Conservation (phyloP, 2,888 invertebrate genomes). For the Crematogaster levior region DNA sequence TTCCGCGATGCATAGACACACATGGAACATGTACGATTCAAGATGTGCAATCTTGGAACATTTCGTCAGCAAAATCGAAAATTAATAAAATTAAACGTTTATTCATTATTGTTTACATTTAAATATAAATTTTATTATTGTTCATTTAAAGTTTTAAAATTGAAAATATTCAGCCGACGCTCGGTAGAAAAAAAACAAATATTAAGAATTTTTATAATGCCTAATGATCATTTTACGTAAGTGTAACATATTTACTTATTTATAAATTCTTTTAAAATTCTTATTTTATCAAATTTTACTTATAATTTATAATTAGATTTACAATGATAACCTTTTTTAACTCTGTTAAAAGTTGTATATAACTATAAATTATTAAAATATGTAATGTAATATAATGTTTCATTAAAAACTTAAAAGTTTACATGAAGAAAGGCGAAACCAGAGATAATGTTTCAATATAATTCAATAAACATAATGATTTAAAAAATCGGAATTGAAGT, state of each 20-base stretch:
- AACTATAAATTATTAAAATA: neutral
- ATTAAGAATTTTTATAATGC: neutral
- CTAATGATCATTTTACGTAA: neutral
- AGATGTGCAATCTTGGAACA: neutral
- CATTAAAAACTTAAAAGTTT: conserved; percentile 7
- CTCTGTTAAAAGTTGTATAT: neutral
- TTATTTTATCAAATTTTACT: conserved; percentile 14
- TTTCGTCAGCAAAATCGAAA: neutral
- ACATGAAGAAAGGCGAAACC: neutral
- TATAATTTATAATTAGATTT: neutral
- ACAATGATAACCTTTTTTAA: neutral
- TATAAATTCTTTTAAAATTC: neutral
- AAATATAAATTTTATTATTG: neutral
- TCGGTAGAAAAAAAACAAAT: neutral
- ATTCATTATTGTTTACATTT: neutral
- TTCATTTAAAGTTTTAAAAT: neutral
- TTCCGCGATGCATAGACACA: conserved; percentile 19
- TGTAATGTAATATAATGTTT: neutral
- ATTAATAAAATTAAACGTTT: neutral
- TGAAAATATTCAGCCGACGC: neutral
- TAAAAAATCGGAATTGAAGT: neutral
- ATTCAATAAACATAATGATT: neutral
- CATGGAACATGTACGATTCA: neutral
- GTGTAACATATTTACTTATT: neutral
- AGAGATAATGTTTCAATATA: conserved; percentile 3